Percentiles rank a stretch among this genome's conserved stretches.
phyloP scores from a whole-genome alignment of 2,113 vertebrate genomes.

The Hirundichthys speculiger region DNA sequence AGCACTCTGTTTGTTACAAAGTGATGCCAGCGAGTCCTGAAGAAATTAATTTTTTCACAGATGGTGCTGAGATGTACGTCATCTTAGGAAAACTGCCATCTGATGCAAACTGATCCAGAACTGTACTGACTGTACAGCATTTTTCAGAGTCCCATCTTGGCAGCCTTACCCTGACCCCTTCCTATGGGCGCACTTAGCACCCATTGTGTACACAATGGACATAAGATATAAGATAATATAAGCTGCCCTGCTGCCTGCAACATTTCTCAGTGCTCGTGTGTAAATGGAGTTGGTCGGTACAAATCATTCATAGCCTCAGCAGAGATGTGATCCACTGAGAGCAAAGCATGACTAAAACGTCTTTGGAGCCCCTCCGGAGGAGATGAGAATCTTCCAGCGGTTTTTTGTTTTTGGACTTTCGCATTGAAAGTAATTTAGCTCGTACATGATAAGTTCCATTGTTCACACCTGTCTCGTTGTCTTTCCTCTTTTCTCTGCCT shows the following conservation, averaged over 20 bases:
- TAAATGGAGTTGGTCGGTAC: neutral
- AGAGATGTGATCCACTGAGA: neutral
- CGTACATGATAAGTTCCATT: no score
- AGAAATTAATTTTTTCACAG: neutral
- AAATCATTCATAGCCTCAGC: neutral
- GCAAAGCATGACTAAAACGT: neutral
- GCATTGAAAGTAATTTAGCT: no score
- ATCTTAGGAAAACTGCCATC: neutral
- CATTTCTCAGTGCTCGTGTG: neutral
- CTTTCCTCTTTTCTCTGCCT: neutral
- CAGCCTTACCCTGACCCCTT: neutral
- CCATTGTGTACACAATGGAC: neutral
- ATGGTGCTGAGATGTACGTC: neutral
- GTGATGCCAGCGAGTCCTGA: neutral
- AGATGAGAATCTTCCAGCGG: neutral
- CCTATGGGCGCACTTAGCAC: neutral
- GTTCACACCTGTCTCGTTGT: no score
- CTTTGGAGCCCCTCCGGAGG: no score
- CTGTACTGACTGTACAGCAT: neutral
- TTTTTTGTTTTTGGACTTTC: no score
- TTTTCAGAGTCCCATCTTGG: neutral
- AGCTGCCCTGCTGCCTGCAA: neutral
- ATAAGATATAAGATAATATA: neutral
- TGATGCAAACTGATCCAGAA: neutral
- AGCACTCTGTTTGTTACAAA: neutral